Evolutionary conservation across 64 coral and sea anemone species (phyloP).

Genomic region (Cladopsammia gracilis): DNA sequence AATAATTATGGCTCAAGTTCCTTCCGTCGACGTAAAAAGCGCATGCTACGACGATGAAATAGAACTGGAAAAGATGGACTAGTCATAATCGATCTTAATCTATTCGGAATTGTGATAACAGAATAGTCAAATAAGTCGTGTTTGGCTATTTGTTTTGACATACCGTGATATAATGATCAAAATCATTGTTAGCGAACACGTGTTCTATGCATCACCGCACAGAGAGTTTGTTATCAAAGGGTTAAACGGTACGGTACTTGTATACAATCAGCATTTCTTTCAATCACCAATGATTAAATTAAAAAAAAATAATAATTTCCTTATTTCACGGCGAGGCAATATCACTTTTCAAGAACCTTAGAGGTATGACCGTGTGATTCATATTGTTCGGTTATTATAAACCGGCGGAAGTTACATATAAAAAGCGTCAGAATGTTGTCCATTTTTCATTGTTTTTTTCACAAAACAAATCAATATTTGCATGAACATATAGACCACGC

Average conservation of each 20-base stretch:
- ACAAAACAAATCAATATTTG: conserved; percentile 44
- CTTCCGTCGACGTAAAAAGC: too few relatives aligned
- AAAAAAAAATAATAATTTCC: background rate
- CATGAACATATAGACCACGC: background rate
- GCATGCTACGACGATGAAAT: too few relatives aligned
- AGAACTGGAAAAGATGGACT: too few relatives aligned
- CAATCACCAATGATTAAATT: background rate
- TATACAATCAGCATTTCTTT: too few relatives aligned
- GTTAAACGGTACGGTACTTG: background rate
- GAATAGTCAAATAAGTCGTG: background rate
- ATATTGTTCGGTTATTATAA: background rate
- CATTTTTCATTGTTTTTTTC: background rate
- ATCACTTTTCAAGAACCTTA: too few relatives aligned
- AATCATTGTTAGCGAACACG: conserved; percentile 20
- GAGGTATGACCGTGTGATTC: background rate
- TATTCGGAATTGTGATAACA: too few relatives aligned
- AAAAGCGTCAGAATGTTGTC: background rate
- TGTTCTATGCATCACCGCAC: conserved; percentile 34
- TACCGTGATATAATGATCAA: background rate
- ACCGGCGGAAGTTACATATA: background rate
- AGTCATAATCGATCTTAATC: too few relatives aligned
- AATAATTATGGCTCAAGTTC: too few relatives aligned
- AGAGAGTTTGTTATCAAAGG: background rate
- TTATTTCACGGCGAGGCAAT: background rate
- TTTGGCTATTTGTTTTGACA: background rate